Conservation (phyloP, 2,888 invertebrate genomes). For the Ichneumoninae sp. region DNA sequence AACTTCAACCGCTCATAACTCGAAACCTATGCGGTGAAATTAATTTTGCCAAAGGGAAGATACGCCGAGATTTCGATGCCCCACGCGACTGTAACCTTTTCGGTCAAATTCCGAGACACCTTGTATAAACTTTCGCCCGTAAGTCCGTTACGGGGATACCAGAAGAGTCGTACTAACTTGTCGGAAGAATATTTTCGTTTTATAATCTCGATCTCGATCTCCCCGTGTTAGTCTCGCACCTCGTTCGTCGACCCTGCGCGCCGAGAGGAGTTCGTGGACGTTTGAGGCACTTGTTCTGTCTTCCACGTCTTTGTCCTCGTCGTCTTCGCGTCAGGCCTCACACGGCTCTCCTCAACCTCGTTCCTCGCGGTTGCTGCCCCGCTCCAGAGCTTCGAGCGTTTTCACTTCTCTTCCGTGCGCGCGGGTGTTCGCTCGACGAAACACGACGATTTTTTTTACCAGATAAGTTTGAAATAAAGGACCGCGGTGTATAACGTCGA, state of each 20-base stretch:
- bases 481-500: constrained; percentile 34
- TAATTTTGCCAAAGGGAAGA: background rate
- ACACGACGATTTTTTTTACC: constrained; percentile 58
- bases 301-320: constrained; percentile 16
- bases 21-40: background rate
- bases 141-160: constrained; percentile 5
- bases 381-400: constrained; percentile 25
- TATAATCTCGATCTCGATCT: constrained; percentile 49
- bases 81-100: background rate
- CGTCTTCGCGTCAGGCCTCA: background rate
- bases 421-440: constrained; percentile 39
- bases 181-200: constrained; percentile 63
- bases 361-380: background rate
- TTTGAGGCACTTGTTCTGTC: constrained; percentile 36
- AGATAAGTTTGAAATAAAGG: constrained; percentile 53
- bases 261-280: constrained; percentile 50
- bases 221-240: constrained; percentile 53
- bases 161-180: constrained; percentile 42
- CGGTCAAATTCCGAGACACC: background rate
- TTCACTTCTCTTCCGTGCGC: constrained; percentile 47
- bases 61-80: background rate
- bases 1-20: background rate
- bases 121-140: constrained; percentile 12
- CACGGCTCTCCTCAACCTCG: background rate
- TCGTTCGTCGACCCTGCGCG: constrained; percentile 57